Conservation (phyloP, 2,888 invertebrate genomes). For the Pterobdella sp. region DNA sequence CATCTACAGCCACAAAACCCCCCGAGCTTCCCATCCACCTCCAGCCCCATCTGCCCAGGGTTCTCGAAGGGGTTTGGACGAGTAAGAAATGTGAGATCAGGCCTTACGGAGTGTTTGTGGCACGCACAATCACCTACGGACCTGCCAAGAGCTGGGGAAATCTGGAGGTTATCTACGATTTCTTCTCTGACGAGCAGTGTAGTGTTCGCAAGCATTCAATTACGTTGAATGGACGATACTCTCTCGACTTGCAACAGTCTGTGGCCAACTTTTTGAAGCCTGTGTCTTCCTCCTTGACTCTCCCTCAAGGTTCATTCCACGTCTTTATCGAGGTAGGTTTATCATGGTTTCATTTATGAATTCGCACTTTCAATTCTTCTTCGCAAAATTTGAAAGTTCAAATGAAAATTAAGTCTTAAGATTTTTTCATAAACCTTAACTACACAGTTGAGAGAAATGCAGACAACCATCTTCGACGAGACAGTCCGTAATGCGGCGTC, state of each 20-base stretch:
- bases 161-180: neutral
- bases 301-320: neutral
- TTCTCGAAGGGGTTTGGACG: slow-evolving; percentile 5
- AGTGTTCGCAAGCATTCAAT: neutral
- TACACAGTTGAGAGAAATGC: neutral
- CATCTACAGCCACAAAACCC: neutral
- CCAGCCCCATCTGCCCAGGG: neutral
- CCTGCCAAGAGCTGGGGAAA: neutral
- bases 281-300: neutral
- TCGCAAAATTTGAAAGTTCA: too few species aligned
- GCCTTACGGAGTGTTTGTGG: slow-evolving; percentile 2
- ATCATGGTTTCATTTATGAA: too few species aligned
- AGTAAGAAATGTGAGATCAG: neutral
- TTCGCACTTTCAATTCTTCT: too few species aligned
- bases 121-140: neutral
- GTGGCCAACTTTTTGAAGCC: neutral
- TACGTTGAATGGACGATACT: neutral
- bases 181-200: slow-evolving; percentile 7
- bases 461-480: neutral
- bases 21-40: neutral
- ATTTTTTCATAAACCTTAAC: neutral
- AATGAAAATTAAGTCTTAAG: neutral
- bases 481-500: neutral
- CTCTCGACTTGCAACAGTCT: neutral
- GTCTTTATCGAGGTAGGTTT: slow-evolving; percentile 5